Base-by-base conservation (phyloP, 2,797 vertebrate species). In the Rallus crepitans region DNA sequence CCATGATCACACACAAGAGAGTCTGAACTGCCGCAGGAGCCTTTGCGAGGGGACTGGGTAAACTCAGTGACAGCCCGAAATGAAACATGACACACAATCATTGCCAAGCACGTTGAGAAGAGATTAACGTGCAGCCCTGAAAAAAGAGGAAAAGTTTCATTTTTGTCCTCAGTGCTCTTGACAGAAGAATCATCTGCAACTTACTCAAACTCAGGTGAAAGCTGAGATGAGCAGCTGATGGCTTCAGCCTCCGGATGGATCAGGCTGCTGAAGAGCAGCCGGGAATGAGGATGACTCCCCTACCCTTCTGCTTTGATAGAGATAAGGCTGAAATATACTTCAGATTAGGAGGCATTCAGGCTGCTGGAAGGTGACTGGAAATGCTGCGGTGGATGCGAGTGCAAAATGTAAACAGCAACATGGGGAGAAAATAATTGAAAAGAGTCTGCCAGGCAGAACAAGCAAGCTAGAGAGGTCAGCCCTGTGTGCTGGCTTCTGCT, bases 121-220 rank as follows among this genome's bases (percentile, higher is more conserved):
- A 93, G 91, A 96, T 97, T 91, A 91, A 73, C 25, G 16, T 5
- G 59, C 80, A 79, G 68, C 76, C 63, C 82, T 33, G 47, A 40
- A 53, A 75, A n/a, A 53, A 53, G 19, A 68, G 31, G 50, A 13
- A 16, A 64, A 23, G 23, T 70, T 91, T 89, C 81, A 75, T 94
- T 94, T 94, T 95, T 69, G 79, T 95, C 94, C 93, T 93, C 52
- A 3, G 70, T 83, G 88, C 70, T 94, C 94, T 95, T 94, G 97
- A 92, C 91, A 92, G 92, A 65, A 87, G 77, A 87, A 71, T 87
- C 9, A 1, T 31, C 90, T 63, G 92, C 11, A 45, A 77, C 55
- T 89, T 59, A 19, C 57, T 90, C 63, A 13, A 20, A 63, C 33
- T 42, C 60, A 0, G 5, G 27, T 28, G 77, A 92, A 70, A 88